phyloP scores from a whole-genome alignment of 2,888 invertebrate species.

The Quadriops clusia region DNA sequence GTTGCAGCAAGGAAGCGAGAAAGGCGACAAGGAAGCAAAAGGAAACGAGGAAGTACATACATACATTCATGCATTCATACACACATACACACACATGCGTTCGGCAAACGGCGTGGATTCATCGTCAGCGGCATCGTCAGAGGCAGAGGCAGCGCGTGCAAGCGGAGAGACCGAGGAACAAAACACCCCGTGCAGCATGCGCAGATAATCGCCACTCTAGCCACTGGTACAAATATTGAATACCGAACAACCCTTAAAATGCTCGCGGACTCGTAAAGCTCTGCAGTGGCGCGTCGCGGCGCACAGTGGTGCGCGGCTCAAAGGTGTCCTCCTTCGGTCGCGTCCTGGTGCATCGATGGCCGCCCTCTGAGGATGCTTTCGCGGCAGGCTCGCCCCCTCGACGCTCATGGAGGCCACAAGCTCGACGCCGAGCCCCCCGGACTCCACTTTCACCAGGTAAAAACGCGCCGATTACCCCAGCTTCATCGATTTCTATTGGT shows the following conservation, averaged over 20 bases:
- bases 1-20: too few relatives aligned
- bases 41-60: too few relatives aligned
- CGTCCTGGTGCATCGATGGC: too few relatives aligned
- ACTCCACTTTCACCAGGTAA: constrained; percentile 36
- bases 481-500: constrained; percentile 20
- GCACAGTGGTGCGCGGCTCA: constrained; percentile 12
- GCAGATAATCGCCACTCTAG: constrained; percentile 19
- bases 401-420: constrained; percentile 36
- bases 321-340: too few relatives aligned
- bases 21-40: too few relatives aligned
- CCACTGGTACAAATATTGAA: constrained; percentile 21
- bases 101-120: too few relatives aligned
- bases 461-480: constrained; percentile 10
- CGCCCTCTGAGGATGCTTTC: too few relatives aligned
- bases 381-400: too few relatives aligned
- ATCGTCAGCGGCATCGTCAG: too few relatives aligned
- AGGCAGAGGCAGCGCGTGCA: too few relatives aligned
- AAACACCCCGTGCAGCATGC: constrained; percentile 19
- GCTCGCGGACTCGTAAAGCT: constrained; percentile 12
- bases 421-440: constrained; percentile 33
- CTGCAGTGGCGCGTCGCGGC: constrained; percentile 15
- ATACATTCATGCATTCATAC: too few relatives aligned
- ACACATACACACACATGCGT: too few relatives aligned
- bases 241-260: constrained; percentile 21
- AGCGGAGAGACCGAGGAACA: constrained; percentile 14